A percentile compares a stretch with the other conserved stretches of the same genome.
Conservation (phyloP, 2,113 vertebrate genomes). For the Felis chaus region DNA sequence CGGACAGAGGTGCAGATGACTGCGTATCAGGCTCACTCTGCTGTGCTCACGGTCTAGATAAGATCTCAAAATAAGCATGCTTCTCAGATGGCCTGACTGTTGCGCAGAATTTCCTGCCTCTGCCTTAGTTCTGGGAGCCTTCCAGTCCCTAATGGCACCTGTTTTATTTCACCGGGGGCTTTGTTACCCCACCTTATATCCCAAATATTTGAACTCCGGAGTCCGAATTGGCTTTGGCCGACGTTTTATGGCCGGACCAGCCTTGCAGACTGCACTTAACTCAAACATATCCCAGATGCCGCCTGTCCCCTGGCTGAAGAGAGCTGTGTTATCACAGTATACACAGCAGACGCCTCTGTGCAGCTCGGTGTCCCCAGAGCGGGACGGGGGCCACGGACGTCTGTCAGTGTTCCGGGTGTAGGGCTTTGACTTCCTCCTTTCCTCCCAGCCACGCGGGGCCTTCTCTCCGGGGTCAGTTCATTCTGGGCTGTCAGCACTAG, state of each 20-base stretch:
- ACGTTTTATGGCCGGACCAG: constrained; percentile 50
- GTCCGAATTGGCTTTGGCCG: constrained; percentile 58
- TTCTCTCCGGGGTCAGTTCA: neutral
- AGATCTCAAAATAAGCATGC: constrained; percentile 2
- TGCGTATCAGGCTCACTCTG: neutral
- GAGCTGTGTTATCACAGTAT: neutral
- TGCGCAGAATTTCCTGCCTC: neutral
- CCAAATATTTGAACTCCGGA: constrained; percentile 63
- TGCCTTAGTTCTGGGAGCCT: constrained; percentile 33
- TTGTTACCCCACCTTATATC: constrained; percentile 23
- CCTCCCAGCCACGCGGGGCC: accelerated
- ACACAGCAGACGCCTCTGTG: neutral
- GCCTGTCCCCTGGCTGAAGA: neutral
- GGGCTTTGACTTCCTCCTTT: neutral
- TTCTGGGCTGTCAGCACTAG: neutral
- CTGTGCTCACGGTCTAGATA: neutral
- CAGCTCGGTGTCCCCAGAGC: neutral
- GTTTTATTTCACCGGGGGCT: constrained; percentile 23
- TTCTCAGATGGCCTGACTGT: neutral
- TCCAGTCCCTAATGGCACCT: neutral
- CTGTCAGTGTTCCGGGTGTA: neutral
- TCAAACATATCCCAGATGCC: constrained; percentile 53
- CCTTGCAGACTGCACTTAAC: constrained; percentile 40
- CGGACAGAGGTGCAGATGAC: neutral
- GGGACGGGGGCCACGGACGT: neutral